Evolutionary conservation across 2,113 vertebrate genomes (phyloP).

Genomic region (Castor canadensis): DNA sequence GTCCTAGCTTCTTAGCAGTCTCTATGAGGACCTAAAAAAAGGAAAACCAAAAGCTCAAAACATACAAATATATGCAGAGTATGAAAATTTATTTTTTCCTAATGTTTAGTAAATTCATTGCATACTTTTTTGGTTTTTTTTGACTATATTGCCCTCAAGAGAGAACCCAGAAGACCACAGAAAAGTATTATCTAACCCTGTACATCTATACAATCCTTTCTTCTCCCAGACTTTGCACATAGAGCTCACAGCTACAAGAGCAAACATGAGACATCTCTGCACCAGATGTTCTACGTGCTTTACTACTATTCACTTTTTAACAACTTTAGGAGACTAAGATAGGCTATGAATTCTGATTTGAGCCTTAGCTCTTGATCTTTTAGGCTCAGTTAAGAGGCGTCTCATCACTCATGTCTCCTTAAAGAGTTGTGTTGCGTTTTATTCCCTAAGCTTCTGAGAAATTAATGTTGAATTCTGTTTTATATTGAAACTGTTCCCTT

Average conservation of each 20-base stretch:
- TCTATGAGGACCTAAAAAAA: conserved; percentile 91
- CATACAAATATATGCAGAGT: not conserved
- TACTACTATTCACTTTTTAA: not conserved
- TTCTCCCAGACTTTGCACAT: not conserved
- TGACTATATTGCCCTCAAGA: not conserved
- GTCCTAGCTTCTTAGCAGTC: conserved; percentile 90
- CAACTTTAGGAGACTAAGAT: not conserved
- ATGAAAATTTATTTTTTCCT: not conserved
- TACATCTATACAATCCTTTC: not conserved
- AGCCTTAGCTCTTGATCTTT: not conserved
- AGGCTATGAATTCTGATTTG: not conserved
- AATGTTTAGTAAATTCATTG: not conserved
- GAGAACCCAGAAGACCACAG: not conserved
- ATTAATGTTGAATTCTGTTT: not conserved
- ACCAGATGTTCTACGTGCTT: not conserved
- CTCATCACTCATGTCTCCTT: not conserved
- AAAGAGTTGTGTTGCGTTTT: not conserved
- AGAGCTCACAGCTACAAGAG: not conserved
- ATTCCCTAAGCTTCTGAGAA: not conserved
- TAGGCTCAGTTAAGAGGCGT: not conserved
- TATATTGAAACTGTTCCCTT: not conserved
- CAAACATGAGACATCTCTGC: not conserved
- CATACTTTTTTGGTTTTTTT: not conserved
- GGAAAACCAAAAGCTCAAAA: conserved; percentile 37
- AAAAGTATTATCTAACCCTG: not conserved